A percentile compares a stretch with the other conserved stretches of the same genome.
Evolutionary conservation across 2,797 vertebrate species (phyloP).

Genomic region (Lates japonicus): DNA sequence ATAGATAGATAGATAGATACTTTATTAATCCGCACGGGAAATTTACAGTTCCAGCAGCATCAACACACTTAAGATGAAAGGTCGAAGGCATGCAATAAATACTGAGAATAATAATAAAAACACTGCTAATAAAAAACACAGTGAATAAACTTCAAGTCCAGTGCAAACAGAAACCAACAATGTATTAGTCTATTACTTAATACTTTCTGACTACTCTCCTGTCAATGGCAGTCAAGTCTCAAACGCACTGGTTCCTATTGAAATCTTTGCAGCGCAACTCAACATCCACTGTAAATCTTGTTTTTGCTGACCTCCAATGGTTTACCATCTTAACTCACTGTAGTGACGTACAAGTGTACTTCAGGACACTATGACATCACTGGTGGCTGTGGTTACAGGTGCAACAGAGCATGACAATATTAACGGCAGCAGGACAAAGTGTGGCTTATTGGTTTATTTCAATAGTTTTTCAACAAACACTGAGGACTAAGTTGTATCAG

Average conservation of each 20-base stretch:
- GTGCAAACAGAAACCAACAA: background rate
- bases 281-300: slow-evolving; percentile 4
- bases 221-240: background rate
- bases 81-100: too few relatives aligned
- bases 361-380: background rate
- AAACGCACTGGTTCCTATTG: background rate
- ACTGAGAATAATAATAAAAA: too few relatives aligned
- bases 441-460: background rate
- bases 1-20: background rate
- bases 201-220: background rate
- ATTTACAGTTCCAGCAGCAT: too few relatives aligned
- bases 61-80: too few relatives aligned
- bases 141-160: too few relatives aligned
- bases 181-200: background rate
- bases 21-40: too few relatives aligned
- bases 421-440: background rate
- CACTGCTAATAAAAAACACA: too few relatives aligned
- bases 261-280: slow-evolving; percentile 1
- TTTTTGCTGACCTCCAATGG: background rate
- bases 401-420: background rate
- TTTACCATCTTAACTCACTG: background rate
- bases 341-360: background rate
- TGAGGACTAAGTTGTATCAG: background rate
- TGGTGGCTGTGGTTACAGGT: background rate
- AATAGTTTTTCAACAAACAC: background rate